phyloP scores from a whole-genome alignment of 2,888 invertebrate genomes.

The Drosophila antonietae region DNA sequence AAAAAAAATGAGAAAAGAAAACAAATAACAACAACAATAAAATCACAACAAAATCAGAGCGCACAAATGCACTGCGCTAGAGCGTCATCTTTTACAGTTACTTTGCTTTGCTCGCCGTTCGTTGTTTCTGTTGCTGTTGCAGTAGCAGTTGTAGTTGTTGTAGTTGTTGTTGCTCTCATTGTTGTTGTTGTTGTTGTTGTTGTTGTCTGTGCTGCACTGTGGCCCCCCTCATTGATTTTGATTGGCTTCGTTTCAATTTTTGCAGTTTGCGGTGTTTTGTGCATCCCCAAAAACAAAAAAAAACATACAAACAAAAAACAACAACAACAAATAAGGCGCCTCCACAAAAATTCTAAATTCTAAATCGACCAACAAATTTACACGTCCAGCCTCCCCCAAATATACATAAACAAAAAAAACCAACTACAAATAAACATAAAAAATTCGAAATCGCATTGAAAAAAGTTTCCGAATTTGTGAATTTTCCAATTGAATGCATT shows the following conservation, averaged over 20 bases:
- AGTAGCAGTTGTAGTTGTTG: not conserved
- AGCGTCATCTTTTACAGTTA: constrained; percentile 35
- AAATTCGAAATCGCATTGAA: constrained; percentile 28
- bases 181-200: constrained; percentile 21
- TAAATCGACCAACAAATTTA: constrained; percentile 48
- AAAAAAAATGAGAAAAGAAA: constrained; percentile 15
- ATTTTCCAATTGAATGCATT: constrained; percentile 7
- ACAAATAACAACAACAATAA: constrained; percentile 24
- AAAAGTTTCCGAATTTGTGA: constrained; percentile 31
- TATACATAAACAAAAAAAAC: constrained; percentile 6
- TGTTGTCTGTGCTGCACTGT: constrained; percentile 31
- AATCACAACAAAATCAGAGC: constrained; percentile 38
- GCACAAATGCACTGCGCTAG: constrained; percentile 35
- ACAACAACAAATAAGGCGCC: constrained; percentile 14
- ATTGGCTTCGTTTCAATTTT: constrained; percentile 48
- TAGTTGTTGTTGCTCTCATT: constrained; percentile 7
- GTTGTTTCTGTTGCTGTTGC: constrained; percentile 19
- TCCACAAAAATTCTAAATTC: constrained; percentile 50
- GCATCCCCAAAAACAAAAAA: constrained; percentile 41
- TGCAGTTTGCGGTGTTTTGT: constrained; percentile 59
- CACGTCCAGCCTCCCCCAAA: constrained; percentile 16
- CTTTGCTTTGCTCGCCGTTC: constrained; percentile 25
- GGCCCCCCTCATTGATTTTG: constrained; percentile 49
- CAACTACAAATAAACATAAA: constrained; percentile 13
- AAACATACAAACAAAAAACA: constrained; percentile 10